These are phyloP conservation scores for Ornithorhynchus anatinus DNA, from an alignment of 2,113 vertebrate species.

Conservation along the genomic window DNA sequence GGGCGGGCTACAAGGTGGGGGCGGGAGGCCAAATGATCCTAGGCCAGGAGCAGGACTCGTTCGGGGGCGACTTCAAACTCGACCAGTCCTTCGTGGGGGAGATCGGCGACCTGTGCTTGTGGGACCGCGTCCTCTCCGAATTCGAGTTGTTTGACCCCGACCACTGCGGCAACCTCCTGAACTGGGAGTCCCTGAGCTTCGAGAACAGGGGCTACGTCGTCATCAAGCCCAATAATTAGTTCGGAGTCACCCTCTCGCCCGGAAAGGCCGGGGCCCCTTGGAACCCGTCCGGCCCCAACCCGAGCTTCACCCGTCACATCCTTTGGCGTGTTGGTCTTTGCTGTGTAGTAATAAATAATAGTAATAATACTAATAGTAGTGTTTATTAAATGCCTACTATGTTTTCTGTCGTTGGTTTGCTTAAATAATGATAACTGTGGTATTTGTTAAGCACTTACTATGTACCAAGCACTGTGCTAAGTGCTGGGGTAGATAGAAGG, in stretches of 20 bases:
- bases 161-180: fast-evolving
- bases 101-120: constrained; percentile 24
- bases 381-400: no score
- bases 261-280: no score
- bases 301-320: no score
- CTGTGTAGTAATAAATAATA: no score
- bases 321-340: no score
- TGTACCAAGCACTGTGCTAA: no score
- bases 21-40: background rate
- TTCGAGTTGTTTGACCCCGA: fast-evolving
- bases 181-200: constrained; percentile 14
- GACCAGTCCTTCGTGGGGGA: constrained; percentile 31
- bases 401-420: no score
- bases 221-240: background rate
- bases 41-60: constrained; percentile 50
- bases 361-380: no score
- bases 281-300: no score
- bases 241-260: background rate
- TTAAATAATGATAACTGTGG: no score
- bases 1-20: background rate
- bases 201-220: background rate
- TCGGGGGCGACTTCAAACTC: background rate
- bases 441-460: no score
- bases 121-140: background rate
- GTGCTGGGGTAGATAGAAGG: no score